Evolutionary conservation across 2,113 vertebrate species (phyloP), one percentile per base, ranked within the genome.

Genomic region (Oostethus manadensis): DNA sequence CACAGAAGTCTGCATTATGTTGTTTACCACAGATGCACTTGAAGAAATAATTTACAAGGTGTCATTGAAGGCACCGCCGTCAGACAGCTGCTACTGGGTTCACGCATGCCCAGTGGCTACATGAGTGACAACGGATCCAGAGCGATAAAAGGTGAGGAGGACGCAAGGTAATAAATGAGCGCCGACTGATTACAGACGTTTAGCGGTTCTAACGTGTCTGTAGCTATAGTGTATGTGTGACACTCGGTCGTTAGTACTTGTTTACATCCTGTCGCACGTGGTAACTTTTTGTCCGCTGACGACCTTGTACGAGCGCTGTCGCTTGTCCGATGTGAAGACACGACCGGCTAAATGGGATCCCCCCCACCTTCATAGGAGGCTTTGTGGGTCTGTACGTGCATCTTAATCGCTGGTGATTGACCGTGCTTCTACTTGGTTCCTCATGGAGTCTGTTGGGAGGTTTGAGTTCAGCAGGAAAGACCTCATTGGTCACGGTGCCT

Each of bases 391-490:
- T 62, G 55, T 72, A 58, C 64, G 64, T 62, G 51, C 67, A 68
- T 77, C 50, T 76, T 65, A 64, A 51, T 51, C 43, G 67, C 44
- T 49, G 67, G 48, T 49, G 55, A 64, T 29, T 21, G 63, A 55
- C 11, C 10, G 38, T 14, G 11, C 71, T 48, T 82, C 51, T 33
- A 72, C 61, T 60, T 46, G 0, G 60, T 44, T 49, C 10, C 40
- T 44, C 73, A 92, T 95, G 91, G 95, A 98, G 90, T 86, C 86
- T 33, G 89, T 98, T 74, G 96, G 96, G 64, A 94, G 91, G 78
- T 98, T 94, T 91, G 94, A 96, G 91, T 98, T 97, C 88, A 94
- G 85, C 81, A 90, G 92, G 85, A 98, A 95, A 80, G 93, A 98
- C 81, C 78, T 98, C 71, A 94, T 99, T 77, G 94, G 94, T 23